Evolutionary conservation across 1,140 invertebrate genomes (phyloP), one percentile per base, ranked within the genome.

Genomic region (Drosophila gunungcola): DNA sequence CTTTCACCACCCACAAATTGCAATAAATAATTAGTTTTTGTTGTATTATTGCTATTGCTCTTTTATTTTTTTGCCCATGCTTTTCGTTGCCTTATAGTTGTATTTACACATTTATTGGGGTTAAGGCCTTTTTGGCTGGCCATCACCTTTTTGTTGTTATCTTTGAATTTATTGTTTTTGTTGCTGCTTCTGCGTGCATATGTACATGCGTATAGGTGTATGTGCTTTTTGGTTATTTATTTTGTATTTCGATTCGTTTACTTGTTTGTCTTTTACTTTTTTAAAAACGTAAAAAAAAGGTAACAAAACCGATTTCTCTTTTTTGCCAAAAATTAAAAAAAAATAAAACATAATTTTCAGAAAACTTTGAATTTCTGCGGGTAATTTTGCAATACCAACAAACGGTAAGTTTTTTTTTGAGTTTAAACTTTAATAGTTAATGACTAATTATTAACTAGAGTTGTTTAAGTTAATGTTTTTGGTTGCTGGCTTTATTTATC

Each of bases 21-120:
- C 46, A 29, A 48, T 29, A 48, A 48, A 29, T 29, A n/a, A 29
- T 13, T 16, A n/a, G 16, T 10, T 21, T 46, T 58, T 39, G 11
- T 16, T 12, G 11, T 21, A 2, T 25, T 16, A n/a, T 45, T 51
- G 52, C 56, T 62, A 3, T 60, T 32, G 9, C 16, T 21, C 16
- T 21, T 38, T 57, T 32, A 48, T 7, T 48, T 39, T 51, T 46
- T 41, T 46, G 46, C 53, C 58, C 53, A 56, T 29, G 56, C 45
- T 46, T 58, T 68, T 42, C 9, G 38, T 21, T 10, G 34, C 51
- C 56, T 70, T 69, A 67, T 77, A 73, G 78, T 81, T 81, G 79
- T 83, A 69, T 79, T 82, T 83, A 82, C 79, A 68, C 78, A 78
- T 82, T 83, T 82, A 82, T 83, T 82, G 74, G 69, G 79, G 79